These are phyloP conservation scores for Stramonita haemastoma DNA, from an alignment of 2,888 invertebrate species.

Conservation along the genomic window DNA sequence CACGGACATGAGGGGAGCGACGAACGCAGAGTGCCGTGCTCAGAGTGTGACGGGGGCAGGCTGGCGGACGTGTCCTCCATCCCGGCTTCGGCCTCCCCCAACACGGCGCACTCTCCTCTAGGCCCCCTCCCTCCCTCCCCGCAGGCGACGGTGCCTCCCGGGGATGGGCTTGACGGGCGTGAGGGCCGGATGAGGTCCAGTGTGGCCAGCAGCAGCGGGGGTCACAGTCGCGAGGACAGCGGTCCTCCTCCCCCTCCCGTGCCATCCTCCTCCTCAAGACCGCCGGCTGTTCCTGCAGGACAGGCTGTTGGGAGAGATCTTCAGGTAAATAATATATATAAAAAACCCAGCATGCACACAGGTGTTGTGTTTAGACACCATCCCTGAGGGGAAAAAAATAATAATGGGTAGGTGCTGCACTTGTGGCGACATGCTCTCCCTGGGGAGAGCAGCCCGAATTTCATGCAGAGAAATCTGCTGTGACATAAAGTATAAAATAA, in stretches of 20 bases:
- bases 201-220: slow-evolving; percentile 25
- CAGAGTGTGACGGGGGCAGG: slow-evolving; percentile 29
- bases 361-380: too few relatives aligned
- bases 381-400: too few relatives aligned
- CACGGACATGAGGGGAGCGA: slow-evolving; percentile 38
- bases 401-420: too few relatives aligned
- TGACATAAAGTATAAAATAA: too few relatives aligned
- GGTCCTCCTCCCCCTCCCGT: slow-evolving; percentile 1
- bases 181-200: slow-evolving; percentile 32
- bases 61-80: slow-evolving; percentile 16
- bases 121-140: slow-evolving; percentile 31
- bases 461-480: too few relatives aligned
- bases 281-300: slow-evolving; percentile 4
- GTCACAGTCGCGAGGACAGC: slow-evolving; percentile 31
- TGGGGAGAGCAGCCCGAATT: too few relatives aligned
- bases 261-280: neutral
- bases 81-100: neutral
- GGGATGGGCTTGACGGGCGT: slow-evolving; percentile 24
- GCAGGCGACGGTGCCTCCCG: slow-evolving; percentile 26
- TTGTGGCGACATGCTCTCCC: too few relatives aligned
- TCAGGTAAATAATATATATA: slow-evolving; percentile 27
- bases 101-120: neutral
- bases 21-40: slow-evolving; percentile 26
- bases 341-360: too few relatives aligned
- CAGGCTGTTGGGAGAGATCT: neutral